Conservation (phyloP, 1,140 invertebrate species). For the Brachystomella parvula region DNA sequence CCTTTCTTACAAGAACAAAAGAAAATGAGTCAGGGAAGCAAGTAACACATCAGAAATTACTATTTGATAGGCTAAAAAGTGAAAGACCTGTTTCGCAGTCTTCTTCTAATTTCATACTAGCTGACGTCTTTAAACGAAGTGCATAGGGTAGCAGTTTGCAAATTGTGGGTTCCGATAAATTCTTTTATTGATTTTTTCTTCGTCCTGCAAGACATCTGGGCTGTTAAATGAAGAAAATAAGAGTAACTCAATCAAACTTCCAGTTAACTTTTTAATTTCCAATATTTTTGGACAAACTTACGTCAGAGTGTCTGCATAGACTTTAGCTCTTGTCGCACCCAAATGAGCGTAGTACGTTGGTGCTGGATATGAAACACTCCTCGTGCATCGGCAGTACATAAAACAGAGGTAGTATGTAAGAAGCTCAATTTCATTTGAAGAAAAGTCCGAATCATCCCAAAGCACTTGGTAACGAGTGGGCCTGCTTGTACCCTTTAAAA, state of each 20-base stretch:
- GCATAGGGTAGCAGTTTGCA: conserved; percentile 20
- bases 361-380: conserved; percentile 48
- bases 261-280: not conserved
- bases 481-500: conserved; percentile 47
- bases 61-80: no score
- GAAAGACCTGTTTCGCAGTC: no score
- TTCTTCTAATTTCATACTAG: no score
- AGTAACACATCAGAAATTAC: no score
- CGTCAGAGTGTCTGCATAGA: not conserved
- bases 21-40: no score
- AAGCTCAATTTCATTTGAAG: conserved; percentile 45
- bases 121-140: conserved; percentile 24
- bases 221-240: conserved; percentile 48
- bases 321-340: not conserved
- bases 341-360: conserved; percentile 15
- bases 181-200: not conserved
- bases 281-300: not conserved
- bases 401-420: conserved; percentile 49
- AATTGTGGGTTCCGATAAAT: not conserved
- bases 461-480: conserved; percentile 48
- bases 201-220: conserved; percentile 16
- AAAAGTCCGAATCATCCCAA: conserved; percentile 46
- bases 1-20: no score
- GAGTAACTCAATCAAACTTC: not conserved
- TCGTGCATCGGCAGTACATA: conserved; percentile 47